Base-by-base conservation (phyloP, 2,888 invertebrate species). In the Anodontia alba region DNA sequence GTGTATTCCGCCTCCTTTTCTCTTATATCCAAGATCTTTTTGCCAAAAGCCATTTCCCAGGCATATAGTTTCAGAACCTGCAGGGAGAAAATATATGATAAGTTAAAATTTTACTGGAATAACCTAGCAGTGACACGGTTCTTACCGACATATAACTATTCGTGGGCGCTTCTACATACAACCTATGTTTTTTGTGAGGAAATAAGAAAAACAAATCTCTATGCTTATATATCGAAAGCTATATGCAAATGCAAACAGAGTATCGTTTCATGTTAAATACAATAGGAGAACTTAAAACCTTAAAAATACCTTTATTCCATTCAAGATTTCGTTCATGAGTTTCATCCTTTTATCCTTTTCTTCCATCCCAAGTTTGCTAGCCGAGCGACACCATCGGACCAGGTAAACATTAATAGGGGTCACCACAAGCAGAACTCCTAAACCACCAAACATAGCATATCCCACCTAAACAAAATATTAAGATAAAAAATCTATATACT, bases 1-100 rank as follows among this genome's bases (percentile, higher is more conserved):
- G 42, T 69, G 15, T 20, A 43, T n/a, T 42, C 69, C 93, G 98
- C 97, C 95, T 99, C 99, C 93, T 97, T 97, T 86, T 96, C 96
- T 91, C 99, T 96, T 89, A 99, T 98, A 91, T 96, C 96, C 89
- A 97, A 95, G 86, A 99, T 96, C 95, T 98, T 97, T 68, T 96
- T 96, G 93, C 98, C 97, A 93, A 98, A 98, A 88, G 98, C 97
- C 2, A 97, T 97, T 94, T 98, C 98, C 98, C 98, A 98, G 0
- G 98, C 98, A 93, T 98, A 98, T 93, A 98, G 95, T 95, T 98
- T 98, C 87, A 98, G 84, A 71, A 94, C 93, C 94, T 94, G 83
- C 26, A 70, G 31, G 2, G 2, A n/a, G 29, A 10, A 10, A 66
- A 29, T n/a, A n/a, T n/a, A n/a, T n/a, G n/a, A n/a, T n/a, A n/a